Evolutionary conservation across 1,140 invertebrate species (phyloP), one percentile per base, ranked within the genome.

Genomic region (Nephila pilipes): DNA sequence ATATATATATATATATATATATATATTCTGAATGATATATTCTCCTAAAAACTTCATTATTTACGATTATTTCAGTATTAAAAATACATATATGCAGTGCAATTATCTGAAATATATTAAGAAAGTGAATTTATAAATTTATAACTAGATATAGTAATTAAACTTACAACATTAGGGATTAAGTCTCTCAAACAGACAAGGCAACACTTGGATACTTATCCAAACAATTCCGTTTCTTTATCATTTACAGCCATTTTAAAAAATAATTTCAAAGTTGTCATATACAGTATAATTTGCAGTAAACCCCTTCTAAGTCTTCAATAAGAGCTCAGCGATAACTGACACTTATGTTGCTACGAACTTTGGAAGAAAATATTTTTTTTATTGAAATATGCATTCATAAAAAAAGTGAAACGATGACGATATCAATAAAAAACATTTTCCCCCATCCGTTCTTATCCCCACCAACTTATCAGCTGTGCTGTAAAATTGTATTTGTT

Each of bases 401-500:
- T 55, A 63, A 91, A 91, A 75, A 75, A 91, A 91, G 22, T 85
- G 14, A 85, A 65, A 75, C 16, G 16, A 85, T 54, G 32, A 55
- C 57, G 80, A 91, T 91, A 85, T 91, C 90, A 85, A 69, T 85
- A 81, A 57, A 57, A 85, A n/a, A 60, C 20, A 32, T 36, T 65
- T 87, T 32, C 89, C 58, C 89, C 36, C 80, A 5, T 25, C 29
- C 4, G 32, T 75, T 75, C 69, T 36, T 75, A 75, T 75, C 29
- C 29, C 29, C 29, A 32, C 36, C 29, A 12, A 22, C 80, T 91
- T 91, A 85, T 91, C 90, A 81, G 90, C 80, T 14, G 20, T 12
- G 38, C 60, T 83, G 90, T 91, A 91, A 91, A 91, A 63, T 65
- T 85, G 81, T 91, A 91, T 91, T 91, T 91, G 80, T 91, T 55